Evolutionary conservation across 2,888 invertebrate genomes (phyloP).

Genomic region (Icerya purchasi): DNA sequence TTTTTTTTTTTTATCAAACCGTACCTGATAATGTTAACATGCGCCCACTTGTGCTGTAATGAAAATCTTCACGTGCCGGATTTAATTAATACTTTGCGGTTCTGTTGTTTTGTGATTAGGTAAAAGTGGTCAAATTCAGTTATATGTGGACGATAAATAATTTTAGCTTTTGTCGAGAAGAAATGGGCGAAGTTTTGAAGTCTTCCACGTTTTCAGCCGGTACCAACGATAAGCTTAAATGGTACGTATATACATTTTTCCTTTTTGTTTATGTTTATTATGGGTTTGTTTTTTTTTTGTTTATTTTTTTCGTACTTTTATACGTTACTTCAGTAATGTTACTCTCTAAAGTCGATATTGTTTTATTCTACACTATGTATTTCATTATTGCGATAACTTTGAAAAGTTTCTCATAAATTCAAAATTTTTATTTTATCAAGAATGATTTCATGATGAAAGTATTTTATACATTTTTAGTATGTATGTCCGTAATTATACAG

Average conservation of each 20-base stretch:
- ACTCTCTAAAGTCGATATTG: neutral
- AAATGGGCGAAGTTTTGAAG: conserved; percentile 99
- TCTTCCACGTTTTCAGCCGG: conserved; percentile 99
- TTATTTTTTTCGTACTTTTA: neutral
- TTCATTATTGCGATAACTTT: too few relatives aligned
- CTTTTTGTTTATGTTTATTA: neutral
- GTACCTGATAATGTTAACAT: too few relatives aligned
- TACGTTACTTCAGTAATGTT: neutral
- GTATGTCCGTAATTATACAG: too few relatives aligned
- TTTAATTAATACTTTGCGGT: too few relatives aligned
- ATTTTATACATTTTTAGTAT: too few relatives aligned
- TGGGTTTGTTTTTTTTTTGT: neutral
- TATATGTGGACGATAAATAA: conserved; percentile 99
- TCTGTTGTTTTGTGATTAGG: conserved; percentile 48
- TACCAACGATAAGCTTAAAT: conserved; percentile 98
- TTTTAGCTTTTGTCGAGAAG: conserved; percentile 99
- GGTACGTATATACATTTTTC: conserved; percentile 35
- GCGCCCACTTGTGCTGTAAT: too few relatives aligned
- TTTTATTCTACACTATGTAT: neutral
- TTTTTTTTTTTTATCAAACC: too few relatives aligned
- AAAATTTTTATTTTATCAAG: too few relatives aligned
- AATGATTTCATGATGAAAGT: too few relatives aligned
- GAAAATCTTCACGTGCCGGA: too few relatives aligned
- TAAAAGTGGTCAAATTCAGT: conserved; percentile 99
- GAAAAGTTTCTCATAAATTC: too few relatives aligned